Evolutionary conservation across 2,888 invertebrate species (phyloP).

Genomic region (Balanococcus diminutus): DNA sequence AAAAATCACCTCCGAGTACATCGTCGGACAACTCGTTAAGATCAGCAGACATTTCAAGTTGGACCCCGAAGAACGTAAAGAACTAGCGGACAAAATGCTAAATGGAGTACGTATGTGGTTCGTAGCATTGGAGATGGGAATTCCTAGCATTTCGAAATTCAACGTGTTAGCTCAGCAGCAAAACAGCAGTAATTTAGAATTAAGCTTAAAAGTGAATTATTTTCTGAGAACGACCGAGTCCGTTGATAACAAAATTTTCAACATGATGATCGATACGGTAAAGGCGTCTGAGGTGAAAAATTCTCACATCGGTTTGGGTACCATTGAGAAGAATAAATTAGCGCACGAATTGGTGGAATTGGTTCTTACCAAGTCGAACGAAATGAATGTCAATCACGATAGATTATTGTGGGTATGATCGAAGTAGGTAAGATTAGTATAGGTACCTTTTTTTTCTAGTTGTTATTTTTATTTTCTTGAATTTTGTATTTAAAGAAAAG

Average conservation of each 20-base stretch:
- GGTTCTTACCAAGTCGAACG: not conserved
- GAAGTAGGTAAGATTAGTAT: too few relatives aligned
- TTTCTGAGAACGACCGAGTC: not conserved
- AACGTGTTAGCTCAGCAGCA: not conserved
- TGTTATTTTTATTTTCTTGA: too few relatives aligned
- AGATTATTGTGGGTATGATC: too few relatives aligned
- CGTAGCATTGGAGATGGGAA: not conserved
- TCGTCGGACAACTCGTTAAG: not conserved
- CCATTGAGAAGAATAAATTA: not conserved
- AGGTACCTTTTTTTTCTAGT: too few relatives aligned
- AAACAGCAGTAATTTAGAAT: not conserved
- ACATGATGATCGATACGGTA: not conserved
- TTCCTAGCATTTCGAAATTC: not conserved
- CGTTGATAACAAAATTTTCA: not conserved
- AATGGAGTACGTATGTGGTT: not conserved
- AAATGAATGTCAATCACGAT: too few relatives aligned
- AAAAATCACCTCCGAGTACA: not conserved
- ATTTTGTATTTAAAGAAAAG: too few relatives aligned
- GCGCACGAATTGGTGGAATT: not conserved
- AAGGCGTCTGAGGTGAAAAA: not conserved
- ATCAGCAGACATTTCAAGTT: not conserved
- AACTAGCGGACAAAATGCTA: not conserved
- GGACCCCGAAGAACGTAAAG: not conserved
- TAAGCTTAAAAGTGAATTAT: not conserved
- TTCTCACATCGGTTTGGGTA: not conserved